A percentile compares a stretch with the other conserved stretches of the same genome.
Conservation (phyloP, 1,140 invertebrate genomes). For the Lepidotrigona ventralis region DNA sequence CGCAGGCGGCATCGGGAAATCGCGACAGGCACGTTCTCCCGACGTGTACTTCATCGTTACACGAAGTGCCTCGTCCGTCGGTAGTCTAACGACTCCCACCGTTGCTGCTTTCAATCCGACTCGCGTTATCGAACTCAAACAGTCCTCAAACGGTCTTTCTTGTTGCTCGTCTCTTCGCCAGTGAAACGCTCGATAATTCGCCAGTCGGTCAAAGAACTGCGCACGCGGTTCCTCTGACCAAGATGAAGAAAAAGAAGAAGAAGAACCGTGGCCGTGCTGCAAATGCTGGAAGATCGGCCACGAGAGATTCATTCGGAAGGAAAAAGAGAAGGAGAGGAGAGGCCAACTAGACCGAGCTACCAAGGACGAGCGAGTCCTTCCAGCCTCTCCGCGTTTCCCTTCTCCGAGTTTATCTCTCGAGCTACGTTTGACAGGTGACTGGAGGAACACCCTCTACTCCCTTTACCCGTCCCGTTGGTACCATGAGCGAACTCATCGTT, state of each 20-base stretch:
- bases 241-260: no score
- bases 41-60: constrained; percentile 55
- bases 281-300: constrained; percentile 33
- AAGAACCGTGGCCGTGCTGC: not conserved
- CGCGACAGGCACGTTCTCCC: constrained; percentile 48
- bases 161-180: not conserved
- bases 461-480: constrained; percentile 34
- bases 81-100: constrained; percentile 57
- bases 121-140: constrained; percentile 58
- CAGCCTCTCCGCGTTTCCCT: constrained; percentile 6
- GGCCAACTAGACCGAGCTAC: constrained; percentile 49
- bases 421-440: constrained; percentile 57
- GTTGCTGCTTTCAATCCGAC: constrained; percentile 54
- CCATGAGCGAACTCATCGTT: constrained; percentile 15
- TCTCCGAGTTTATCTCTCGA: constrained; percentile 47
- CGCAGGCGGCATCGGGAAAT: constrained; percentile 49
- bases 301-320: constrained; percentile 46
- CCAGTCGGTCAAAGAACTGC: not conserved
- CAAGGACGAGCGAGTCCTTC: constrained; percentile 49
- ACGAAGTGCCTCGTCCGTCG: constrained; percentile 32
- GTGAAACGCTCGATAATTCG: constrained; percentile 39
- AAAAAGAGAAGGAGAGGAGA: constrained; percentile 22
- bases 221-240: not conserved
- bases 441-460: constrained; percentile 59
- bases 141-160: not conserved